These are phyloP conservation scores for Ptychochromis oligacanthus DNA, from an alignment of 2,113 vertebrate genomes.

Conservation along the genomic window DNA sequence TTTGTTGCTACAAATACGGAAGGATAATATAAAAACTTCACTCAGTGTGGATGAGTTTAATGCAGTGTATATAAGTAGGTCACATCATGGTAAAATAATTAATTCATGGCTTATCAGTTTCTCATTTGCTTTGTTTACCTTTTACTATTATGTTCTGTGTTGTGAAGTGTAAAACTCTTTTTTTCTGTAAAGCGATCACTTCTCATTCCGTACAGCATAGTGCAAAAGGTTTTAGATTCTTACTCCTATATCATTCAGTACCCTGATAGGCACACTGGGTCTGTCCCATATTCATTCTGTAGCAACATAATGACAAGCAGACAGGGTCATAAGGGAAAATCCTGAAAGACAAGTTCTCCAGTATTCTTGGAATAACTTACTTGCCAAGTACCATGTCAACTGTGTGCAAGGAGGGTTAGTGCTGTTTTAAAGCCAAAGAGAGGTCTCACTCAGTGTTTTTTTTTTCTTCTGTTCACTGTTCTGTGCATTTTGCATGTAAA, in stretches of 20 bases:
- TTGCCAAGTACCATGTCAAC: neutral
- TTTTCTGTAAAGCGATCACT: too few species aligned
- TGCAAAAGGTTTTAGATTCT: neutral
- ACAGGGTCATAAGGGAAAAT: neutral
- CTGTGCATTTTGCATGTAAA: neutral
- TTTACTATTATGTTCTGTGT: neutral
- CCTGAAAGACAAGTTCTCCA: neutral
- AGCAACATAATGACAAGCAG: too few species aligned
- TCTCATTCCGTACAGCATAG: too few species aligned
- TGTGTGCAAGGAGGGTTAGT: neutral
- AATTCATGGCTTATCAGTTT: neutral
- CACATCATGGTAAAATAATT: neutral
- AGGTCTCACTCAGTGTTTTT: too few species aligned
- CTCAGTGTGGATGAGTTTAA: neutral
- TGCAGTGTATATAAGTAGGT: neutral
- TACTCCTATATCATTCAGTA: neutral
- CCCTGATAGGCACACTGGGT: neutral
- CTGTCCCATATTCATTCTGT: neutral
- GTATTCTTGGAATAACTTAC: neutral
- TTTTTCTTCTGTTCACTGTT: neutral
- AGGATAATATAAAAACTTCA: conserved; percentile 8
- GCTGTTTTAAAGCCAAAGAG: too few species aligned
- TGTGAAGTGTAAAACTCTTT: neutral
- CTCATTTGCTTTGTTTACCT: neutral
- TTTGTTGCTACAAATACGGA: conserved; percentile 19